Conservation (phyloP, 35 echinoderm and acorn worm genomes). For the Antedon bifida region DNA sequence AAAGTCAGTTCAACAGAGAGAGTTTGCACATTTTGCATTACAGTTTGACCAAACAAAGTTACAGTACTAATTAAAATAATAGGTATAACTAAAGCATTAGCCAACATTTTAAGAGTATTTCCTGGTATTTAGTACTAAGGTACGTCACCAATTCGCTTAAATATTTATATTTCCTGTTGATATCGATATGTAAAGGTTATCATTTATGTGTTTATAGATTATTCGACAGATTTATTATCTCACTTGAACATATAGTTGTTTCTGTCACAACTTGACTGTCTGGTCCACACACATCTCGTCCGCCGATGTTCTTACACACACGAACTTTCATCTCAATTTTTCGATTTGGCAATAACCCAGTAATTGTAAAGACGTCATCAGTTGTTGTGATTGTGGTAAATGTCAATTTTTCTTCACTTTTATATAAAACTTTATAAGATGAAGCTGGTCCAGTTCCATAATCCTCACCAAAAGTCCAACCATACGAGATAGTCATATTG, state of each 20-base stretch:
- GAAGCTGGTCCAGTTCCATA: neutral
- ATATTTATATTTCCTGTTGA: too few relatives aligned
- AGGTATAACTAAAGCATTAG: too few relatives aligned
- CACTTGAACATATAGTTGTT: neutral
- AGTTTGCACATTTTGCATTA: too few relatives aligned
- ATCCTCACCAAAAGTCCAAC: neutral
- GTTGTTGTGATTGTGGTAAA: neutral
- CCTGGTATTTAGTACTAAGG: too few relatives aligned
- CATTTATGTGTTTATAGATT: neutral
- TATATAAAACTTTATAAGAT: neutral
- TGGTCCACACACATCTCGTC: neutral
- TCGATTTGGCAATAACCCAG: neutral
- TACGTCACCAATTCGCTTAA: too few relatives aligned
- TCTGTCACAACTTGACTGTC: neutral
- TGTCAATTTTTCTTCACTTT: neutral
- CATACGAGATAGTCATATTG: neutral
- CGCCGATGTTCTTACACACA: neutral
- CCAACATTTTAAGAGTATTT: too few relatives aligned
- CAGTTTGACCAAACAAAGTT: too few relatives aligned
- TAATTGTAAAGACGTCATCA: neutral
- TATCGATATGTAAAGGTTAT: neutral
- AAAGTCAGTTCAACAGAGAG: too few relatives aligned
- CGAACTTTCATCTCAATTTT: neutral
- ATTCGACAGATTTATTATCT: neutral
- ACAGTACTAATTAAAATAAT: too few relatives aligned